Evolutionary conservation across 1,140 invertebrate species (phyloP).

Genomic region (Sycobia sp.): DNA sequence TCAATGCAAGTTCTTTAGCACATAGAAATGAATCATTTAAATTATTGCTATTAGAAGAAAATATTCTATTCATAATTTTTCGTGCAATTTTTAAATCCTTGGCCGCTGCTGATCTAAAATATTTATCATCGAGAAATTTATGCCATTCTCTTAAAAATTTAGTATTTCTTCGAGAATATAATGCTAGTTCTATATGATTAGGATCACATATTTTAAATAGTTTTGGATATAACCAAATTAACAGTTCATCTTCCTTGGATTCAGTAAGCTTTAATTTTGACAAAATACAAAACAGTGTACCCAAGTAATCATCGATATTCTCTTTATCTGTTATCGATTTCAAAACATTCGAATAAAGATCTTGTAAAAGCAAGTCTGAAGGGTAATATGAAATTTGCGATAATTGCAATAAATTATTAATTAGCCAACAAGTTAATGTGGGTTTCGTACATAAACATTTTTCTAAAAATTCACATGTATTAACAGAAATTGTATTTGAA

Average conservation of each 20-base stretch:
- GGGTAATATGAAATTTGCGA: constrained; percentile 32
- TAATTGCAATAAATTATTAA: constrained; percentile 46
- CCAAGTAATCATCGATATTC: constrained; percentile 32
- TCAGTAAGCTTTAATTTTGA: constrained; percentile 47
- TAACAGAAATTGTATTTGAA: constrained; percentile 29
- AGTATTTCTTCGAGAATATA: constrained; percentile 48
- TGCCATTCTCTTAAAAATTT: constrained; percentile 48
- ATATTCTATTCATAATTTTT: constrained; percentile 45
- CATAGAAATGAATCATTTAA: constrained; percentile 21
- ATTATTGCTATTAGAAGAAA: constrained; percentile 36
- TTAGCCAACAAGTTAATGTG: constrained; percentile 45
- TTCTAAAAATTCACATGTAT: constrained; percentile 41
- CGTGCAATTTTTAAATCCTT: constrained; percentile 36
- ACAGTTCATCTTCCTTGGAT: constrained; percentile 38
- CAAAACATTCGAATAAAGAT: constrained; percentile 43
- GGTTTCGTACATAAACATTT: constrained; percentile 40
- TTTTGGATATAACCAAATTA: constrained; percentile 42
- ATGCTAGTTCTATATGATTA: constrained; percentile 46
- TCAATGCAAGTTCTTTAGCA: constrained; percentile 44
- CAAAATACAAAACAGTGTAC: constrained; percentile 45
- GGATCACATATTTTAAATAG: constrained; percentile 37
- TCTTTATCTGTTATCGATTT: constrained; percentile 36
- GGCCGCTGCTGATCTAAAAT: constrained; percentile 30
- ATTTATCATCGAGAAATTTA: constrained; percentile 41
- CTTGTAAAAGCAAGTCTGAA: constrained; percentile 40